Evolutionary conservation across 2,797 vertebrate genomes (phyloP).

Genomic region (Periophthalmus magnuspinnatus): DNA sequence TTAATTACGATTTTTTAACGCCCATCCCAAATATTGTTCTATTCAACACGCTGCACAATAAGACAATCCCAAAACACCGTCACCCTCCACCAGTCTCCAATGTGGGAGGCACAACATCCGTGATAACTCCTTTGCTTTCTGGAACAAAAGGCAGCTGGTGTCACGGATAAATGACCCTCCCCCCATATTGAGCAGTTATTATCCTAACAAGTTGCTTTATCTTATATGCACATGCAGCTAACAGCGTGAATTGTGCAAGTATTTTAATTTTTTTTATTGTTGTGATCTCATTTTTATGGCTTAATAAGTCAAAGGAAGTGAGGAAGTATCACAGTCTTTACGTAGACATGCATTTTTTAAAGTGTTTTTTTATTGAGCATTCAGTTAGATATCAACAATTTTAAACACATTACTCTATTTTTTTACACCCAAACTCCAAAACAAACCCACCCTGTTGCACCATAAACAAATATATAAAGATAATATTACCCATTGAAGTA

Average conservation of each 20-base stretch:
- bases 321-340: not conserved
- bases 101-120: slow-evolving; percentile 50
- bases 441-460: no score
- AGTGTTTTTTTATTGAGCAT: no score
- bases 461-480: no score
- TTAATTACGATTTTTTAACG: slow-evolving; percentile 54
- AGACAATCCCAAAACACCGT: slow-evolving; percentile 50
- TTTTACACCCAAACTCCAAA: no score
- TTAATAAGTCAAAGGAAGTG: not conserved
- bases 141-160: slow-evolving; percentile 59
- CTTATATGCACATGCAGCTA: slow-evolving; percentile 23
- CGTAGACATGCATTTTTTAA: not conserved
- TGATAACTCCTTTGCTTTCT: slow-evolving; percentile 46
- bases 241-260: not conserved
- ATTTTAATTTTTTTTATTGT: not conserved
- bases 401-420: no score
- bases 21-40: slow-evolving; percentile 29
- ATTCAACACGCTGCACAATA: slow-evolving; percentile 23
- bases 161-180: slow-evolving; percentile 56
- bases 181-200: slow-evolving; percentile 14
- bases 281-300: not conserved
- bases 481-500: no score
- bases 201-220: slow-evolving; percentile 33
- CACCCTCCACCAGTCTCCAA: slow-evolving; percentile 50
- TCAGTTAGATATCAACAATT: no score